A percentile compares a stretch with the other conserved stretches of the same genome.
phyloP scores from a whole-genome alignment of 2,113 vertebrate genomes.

The human (Homo sapiens) region GRCh38 chr4:164314001-164314500 shows the following conservation, averaged over 20 bases:
- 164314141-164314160: not conserved
- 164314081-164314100: not conserved
- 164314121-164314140: not conserved
- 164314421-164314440: not conserved
- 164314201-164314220: not conserved
- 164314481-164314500: not conserved
- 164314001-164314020: not conserved
- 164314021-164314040: not conserved
- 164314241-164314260: not conserved
- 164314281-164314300: not conserved
- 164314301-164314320: not conserved
- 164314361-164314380: not conserved
- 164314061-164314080: conserved; percentile 19
- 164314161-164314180: not conserved
- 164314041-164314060: not conserved
- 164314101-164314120: not conserved
- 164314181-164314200: not conserved
- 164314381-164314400: not conserved
- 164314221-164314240: not conserved
- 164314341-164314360: not conserved
- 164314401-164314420: not conserved
- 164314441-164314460: not conserved
- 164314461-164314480: not conserved
- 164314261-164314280: not conserved
- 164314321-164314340: not conserved